phyloP scores from a whole-genome alignment of 2,797 vertebrate genomes.

The Notolepis coatsorum region DNA sequence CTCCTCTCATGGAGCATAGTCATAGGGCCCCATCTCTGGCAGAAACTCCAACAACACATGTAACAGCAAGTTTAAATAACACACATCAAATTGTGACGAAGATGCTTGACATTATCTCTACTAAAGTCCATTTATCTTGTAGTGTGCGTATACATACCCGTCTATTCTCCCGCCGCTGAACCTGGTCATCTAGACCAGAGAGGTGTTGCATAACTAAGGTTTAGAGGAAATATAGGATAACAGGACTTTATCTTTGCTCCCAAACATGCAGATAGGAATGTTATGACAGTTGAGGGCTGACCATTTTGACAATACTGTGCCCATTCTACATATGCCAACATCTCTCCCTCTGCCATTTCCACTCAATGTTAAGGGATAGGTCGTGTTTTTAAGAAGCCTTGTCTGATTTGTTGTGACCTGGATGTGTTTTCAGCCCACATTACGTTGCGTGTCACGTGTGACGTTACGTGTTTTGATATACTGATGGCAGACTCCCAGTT shows the following conservation, averaged over 20 bases:
- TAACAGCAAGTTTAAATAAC: constrained; percentile 6
- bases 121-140: constrained; percentile 23
- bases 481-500: no score
- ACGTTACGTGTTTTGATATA: no score
- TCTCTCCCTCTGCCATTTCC: neutral
- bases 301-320: constrained; percentile 14
- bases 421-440: no score
- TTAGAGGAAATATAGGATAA: constrained; percentile 45
- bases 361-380: no score
- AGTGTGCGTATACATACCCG: constrained; percentile 25
- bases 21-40: constrained; percentile 53
- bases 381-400: constrained; percentile 20
- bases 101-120: neutral
- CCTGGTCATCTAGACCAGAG: constrained; percentile 42
- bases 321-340: neutral
- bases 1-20: constrained; percentile 26
- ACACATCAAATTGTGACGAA: constrained; percentile 26
- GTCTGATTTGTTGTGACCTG: no score
- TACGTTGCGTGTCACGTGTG: no score
- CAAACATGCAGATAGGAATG: constrained; percentile 66
- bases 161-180: constrained; percentile 41
- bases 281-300: constrained; percentile 32
- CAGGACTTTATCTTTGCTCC: constrained; percentile 64
- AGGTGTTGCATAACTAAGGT: constrained; percentile 46
- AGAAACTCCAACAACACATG: constrained; percentile 37